Percentiles rank a stretch among this genome's conserved stretches.
Evolutionary conservation across 2,888 invertebrate genomes (phyloP).

Genomic region (Ethmia dodecea): DNA sequence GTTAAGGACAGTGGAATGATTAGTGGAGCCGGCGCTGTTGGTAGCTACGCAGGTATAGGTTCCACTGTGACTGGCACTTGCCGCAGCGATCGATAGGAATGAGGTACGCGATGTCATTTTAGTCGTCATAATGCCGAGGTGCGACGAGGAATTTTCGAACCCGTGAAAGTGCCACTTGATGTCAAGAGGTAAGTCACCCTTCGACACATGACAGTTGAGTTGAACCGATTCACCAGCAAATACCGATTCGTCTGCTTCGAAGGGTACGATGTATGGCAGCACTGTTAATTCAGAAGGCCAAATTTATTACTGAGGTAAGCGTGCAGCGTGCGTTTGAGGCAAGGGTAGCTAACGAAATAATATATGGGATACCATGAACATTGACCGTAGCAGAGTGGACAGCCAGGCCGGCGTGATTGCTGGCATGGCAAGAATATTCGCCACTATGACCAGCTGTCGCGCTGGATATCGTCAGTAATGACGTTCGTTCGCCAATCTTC

Average conservation of each 20-base stretch:
- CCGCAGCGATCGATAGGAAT: slow-evolving; percentile 84
- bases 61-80: slow-evolving; percentile 83
- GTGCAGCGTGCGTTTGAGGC: slow-evolving; percentile 68
- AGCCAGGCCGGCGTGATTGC: slow-evolving; percentile 81
- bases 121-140: slow-evolving; percentile 79
- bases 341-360: slow-evolving; percentile 34
- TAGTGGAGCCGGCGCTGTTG: slow-evolving; percentile 83
- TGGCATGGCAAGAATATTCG: slow-evolving; percentile 83
- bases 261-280: slow-evolving; percentile 82
- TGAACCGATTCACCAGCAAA: slow-evolving; percentile 84
- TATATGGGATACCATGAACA: slow-evolving; percentile 81
- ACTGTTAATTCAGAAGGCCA: slow-evolving; percentile 77
- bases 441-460: slow-evolving; percentile 82
- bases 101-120: slow-evolving; percentile 83
- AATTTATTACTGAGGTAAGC: slow-evolving; percentile 64
- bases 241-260: slow-evolving; percentile 81
- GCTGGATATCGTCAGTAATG: slow-evolving; percentile 80
- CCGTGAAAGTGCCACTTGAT: slow-evolving; percentile 87
- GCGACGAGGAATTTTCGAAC: slow-evolving; percentile 73
- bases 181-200: slow-evolving; percentile 86
- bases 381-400: slow-evolving; percentile 79
- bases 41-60: slow-evolving; percentile 86
- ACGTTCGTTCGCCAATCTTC: slow-evolving; percentile 80
- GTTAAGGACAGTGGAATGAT: slow-evolving; percentile 80
- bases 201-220: slow-evolving; percentile 82